Evolutionary conservation across 2,888 invertebrate genomes (phyloP).

Genomic region (Athalia cordata): DNA sequence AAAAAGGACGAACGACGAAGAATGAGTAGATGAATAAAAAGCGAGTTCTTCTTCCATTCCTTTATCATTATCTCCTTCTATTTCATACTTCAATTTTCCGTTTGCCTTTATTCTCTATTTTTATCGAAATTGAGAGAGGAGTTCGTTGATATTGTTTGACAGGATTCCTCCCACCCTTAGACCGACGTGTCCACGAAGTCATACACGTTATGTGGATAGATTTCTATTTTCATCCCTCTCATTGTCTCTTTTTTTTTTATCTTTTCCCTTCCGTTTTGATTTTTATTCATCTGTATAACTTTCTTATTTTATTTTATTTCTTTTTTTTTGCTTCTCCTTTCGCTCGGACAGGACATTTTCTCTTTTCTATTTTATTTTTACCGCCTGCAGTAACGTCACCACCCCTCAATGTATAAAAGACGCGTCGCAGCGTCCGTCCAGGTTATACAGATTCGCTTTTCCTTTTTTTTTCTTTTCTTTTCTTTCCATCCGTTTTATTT

Average conservation of each 20-base stretch:
- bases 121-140: conserved; percentile 39
- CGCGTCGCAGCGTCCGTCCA: not conserved
- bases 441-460: not conserved
- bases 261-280: not conserved
- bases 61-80: no score
- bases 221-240: conserved; percentile 41
- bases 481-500: conserved; percentile 36
- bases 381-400: no score
- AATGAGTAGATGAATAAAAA: not conserved
- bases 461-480: conserved; percentile 28
- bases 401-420: no score
- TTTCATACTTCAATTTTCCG: not conserved
- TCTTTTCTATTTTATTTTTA: no score
- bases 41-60: no score
- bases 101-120: not conserved
- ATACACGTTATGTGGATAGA: not conserved
- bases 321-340: conserved; percentile 44
- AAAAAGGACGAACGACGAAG: not conserved
- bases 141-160: conserved; percentile 59
- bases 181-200: not conserved
- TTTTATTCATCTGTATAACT: not conserved
- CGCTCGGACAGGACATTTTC: no score
- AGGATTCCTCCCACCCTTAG: conserved; percentile 47
- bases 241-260: not conserved
- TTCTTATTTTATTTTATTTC: not conserved